Percentiles rank a stretch among this genome's conserved stretches.
phyloP scores from a whole-genome alignment of 2,113 vertebrate genomes.

The Nipponia nippon region DNA sequence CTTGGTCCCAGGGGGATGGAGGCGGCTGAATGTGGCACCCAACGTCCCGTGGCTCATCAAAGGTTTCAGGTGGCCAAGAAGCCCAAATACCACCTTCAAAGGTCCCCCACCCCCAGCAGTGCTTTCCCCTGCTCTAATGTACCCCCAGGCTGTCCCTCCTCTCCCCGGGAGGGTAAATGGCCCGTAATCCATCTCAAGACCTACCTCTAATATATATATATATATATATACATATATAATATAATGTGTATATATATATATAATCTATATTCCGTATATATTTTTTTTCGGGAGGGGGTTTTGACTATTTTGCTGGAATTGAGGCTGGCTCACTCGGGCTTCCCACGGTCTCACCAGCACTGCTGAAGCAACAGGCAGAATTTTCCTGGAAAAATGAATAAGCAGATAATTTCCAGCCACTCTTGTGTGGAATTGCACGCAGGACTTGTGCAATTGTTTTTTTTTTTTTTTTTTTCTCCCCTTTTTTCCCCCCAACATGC shows the following conservation, averaged over 20 bases:
- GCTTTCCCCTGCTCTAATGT: background rate
- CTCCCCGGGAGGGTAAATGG: too few relatives aligned
- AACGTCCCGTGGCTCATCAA: rapidly evolving
- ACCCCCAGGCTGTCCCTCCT: background rate
- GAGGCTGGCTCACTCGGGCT: background rate
- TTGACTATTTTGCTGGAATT: background rate
- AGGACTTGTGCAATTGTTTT: background rate
- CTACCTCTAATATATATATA: background rate
- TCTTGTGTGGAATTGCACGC: background rate
- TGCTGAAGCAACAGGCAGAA: background rate
- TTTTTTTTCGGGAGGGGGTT: too few relatives aligned
- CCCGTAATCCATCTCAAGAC: background rate
- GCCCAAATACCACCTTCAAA: background rate
- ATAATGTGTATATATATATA: too few relatives aligned
- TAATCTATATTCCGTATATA: background rate
- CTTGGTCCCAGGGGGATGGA: background rate
- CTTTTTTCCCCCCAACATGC: rapidly evolving
- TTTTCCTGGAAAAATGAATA: background rate
- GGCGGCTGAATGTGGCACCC: background rate
- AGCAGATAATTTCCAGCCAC: background rate
- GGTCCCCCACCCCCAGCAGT: background rate
- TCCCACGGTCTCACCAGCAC: background rate
- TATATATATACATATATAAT: too few relatives aligned
- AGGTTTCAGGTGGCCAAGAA: background rate
- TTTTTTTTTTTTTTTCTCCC: too few relatives aligned